phyloP scores from a whole-genome alignment of 2,113 vertebrate genomes.

The Indicator indicator region DNA sequence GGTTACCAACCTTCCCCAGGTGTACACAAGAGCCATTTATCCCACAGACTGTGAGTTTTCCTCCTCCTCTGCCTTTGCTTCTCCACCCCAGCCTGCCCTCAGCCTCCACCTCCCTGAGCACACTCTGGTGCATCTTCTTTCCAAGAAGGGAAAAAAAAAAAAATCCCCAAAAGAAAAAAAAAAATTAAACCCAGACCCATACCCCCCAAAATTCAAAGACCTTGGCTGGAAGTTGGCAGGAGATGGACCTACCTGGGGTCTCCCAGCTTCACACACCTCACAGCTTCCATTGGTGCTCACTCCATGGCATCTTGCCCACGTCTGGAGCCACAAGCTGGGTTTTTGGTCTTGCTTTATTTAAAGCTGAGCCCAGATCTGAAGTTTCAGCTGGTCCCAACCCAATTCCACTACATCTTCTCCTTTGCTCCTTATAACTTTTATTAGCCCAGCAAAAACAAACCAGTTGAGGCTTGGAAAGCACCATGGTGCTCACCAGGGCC shows the following conservation, averaged over 20 bases:
- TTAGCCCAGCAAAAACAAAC: neutral
- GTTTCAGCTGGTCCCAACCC: neutral
- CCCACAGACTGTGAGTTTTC: neutral
- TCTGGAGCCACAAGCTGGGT: neutral
- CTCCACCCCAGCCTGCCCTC: neutral
- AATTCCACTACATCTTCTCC: neutral
- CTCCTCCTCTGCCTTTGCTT: neutral
- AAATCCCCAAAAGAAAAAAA: neutral
- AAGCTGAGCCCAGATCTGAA: neutral
- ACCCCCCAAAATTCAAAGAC: neutral
- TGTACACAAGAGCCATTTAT: neutral
- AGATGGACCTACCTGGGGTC: neutral
- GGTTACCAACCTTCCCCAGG: neutral
- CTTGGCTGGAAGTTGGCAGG: neutral
- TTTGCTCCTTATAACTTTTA: neutral
- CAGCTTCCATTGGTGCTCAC: rapidly evolving
- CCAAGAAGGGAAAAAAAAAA: neutral
- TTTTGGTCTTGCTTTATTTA: neutral
- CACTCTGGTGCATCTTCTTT: neutral
- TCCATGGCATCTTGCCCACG: neutral
- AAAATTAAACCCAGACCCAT: neutral
- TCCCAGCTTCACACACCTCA: neutral
- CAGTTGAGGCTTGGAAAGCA: neutral
- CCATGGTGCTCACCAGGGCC: neutral
- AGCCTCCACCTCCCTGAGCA: neutral